These are phyloP conservation scores for Rhynchotus rufescens DNA, from an alignment of 2,797 vertebrate species.

Conservation along the genomic window DNA sequence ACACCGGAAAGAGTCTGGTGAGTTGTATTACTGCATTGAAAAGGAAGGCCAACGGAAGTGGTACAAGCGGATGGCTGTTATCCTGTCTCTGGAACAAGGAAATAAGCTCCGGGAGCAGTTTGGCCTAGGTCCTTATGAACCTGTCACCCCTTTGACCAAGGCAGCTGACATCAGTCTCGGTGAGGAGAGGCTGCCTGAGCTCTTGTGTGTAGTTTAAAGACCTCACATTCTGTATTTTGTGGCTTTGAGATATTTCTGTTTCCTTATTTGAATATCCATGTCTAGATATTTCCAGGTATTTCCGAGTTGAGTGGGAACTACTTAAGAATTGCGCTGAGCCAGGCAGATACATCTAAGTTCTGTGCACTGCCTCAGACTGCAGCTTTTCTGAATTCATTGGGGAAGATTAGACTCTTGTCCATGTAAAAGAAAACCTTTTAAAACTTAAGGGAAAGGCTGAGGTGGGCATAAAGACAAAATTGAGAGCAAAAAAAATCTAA, in stretches of 20 bases:
- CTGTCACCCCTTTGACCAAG: conserved; percentile 87
- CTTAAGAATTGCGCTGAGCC: neutral
- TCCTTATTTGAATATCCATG: neutral
- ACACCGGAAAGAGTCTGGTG: conserved; percentile 88
- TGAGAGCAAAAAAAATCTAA: neutral
- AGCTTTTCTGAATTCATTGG: neutral
- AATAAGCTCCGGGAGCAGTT: conserved; percentile 93
- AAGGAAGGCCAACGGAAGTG: conserved; percentile 91
- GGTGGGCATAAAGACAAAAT: neutral
- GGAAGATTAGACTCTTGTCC: neutral
- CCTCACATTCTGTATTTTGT: neutral
- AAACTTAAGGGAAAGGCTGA: neutral
- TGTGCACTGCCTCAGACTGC: neutral
- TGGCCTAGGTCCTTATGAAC: conserved; percentile 92
- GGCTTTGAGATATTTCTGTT: neutral
- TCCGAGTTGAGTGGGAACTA: neutral
- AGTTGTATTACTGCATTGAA: conserved; percentile 93
- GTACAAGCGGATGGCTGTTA: conserved; percentile 92
- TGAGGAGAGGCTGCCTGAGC: conserved; percentile 63
- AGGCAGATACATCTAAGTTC: neutral
- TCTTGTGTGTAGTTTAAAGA: neutral
- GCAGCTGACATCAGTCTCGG: conserved; percentile 98
- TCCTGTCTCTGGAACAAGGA: conserved; percentile 95
- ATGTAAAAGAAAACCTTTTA: neutral
- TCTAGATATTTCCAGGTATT: neutral